These are phyloP conservation scores for Matsumurasca onukii DNA, from an alignment of 1,140 invertebrate species.

Conservation along the genomic window DNA sequence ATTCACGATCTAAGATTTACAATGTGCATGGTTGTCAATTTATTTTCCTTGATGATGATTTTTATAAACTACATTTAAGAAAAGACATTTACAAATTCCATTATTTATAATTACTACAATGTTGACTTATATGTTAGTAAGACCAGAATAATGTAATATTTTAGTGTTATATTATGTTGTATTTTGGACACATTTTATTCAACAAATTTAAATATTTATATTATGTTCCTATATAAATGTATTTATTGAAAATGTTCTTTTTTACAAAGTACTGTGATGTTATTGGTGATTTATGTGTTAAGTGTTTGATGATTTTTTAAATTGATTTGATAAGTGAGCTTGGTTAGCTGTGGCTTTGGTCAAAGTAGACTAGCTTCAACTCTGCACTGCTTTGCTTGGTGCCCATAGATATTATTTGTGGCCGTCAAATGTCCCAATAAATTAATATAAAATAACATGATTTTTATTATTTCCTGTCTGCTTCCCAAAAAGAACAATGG, in stretches of 20 bases:
- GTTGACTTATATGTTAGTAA: background rate
- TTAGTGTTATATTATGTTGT: background rate
- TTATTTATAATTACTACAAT: background rate
- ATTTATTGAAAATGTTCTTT: background rate
- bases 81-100: background rate
- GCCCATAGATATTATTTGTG: background rate
- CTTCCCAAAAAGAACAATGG: too few species aligned
- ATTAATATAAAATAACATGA: background rate
- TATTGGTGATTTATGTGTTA: constrained; percentile 5
- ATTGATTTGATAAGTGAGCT: background rate
- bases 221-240: constrained; percentile 4
- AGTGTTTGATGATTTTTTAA: background rate
- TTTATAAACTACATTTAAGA: background rate
- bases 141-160: too few species aligned
- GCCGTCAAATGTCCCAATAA: constrained; percentile 13
- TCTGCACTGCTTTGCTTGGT: constrained; percentile 19
- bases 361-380: background rate
- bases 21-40: too few species aligned
- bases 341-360: background rate
- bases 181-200: background rate
- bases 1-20: too few species aligned
- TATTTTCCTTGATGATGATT: background rate
- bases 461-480: background rate
- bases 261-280: constrained; percentile 19
- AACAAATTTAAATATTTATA: background rate